Conservation (phyloP, 1,140 invertebrate genomes). For the Globodera rostochiensis region DNA sequence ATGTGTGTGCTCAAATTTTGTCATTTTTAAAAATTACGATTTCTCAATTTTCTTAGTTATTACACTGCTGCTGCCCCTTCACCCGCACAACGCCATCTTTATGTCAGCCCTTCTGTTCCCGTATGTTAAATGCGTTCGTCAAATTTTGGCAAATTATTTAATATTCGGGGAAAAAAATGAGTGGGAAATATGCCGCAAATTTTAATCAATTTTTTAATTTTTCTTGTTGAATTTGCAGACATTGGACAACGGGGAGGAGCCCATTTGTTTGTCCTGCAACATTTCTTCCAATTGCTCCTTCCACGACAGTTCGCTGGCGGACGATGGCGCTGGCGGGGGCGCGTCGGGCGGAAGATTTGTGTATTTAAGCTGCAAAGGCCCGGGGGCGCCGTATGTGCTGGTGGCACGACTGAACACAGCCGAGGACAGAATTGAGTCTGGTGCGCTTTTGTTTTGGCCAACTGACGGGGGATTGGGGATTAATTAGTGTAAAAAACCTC, state of each 20-base stretch:
- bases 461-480: background rate
- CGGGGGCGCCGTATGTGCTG: slow-evolving; percentile 43
- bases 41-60: slow-evolving; percentile 36
- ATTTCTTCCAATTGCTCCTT: slow-evolving; percentile 54
- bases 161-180: background rate
- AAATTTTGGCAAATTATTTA: background rate
- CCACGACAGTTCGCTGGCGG: slow-evolving; percentile 49
- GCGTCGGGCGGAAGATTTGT: slow-evolving; percentile 4
- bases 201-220: background rate
- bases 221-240: slow-evolving; percentile 13
- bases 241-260: slow-evolving; percentile 15
- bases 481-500: background rate
- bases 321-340: background rate
- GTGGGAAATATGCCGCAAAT: too few species aligned
- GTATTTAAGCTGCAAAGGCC: slow-evolving; percentile 41
- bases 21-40: slow-evolving; percentile 18
- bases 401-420: slow-evolving; percentile 31
- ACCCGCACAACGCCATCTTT: slow-evolving; percentile 49
- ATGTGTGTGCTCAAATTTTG: slow-evolving; percentile 37
- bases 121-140: slow-evolving; percentile 18
- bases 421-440: slow-evolving; percentile 1
- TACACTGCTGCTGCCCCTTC: slow-evolving; percentile 51
- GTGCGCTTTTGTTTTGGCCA: background rate
- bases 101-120: slow-evolving; percentile 34
- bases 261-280: slow-evolving; percentile 46